Evolutionary conservation across 2,888 invertebrate genomes (phyloP), one percentile per base, ranked within the genome.

Genomic region (Perizoma affinitatum): DNA sequence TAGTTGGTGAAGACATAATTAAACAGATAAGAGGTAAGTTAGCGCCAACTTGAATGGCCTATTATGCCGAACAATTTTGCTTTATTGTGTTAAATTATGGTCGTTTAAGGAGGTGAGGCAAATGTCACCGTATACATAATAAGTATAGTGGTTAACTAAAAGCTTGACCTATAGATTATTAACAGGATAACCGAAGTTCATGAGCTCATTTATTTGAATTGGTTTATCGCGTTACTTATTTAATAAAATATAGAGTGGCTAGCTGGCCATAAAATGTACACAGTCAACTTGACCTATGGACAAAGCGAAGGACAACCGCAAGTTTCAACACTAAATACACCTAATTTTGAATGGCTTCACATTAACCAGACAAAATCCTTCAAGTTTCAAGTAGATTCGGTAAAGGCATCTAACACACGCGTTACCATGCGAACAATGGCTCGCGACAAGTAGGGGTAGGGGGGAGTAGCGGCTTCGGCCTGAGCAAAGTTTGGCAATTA

Each of bases 401-500:
- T 75, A 75, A 78, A 80, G 79, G 79, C 82, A 83, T 83, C 78
- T 75, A 82, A 83, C 82, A 79, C 83, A 83, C 82, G 83, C 83
- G 86, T 84, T 81, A 80, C 87, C 84, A 84, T 83, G 82, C 80
- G 87, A 88, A 87, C 88, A 88, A 88, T 86, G 85, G 86, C 83
- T 82, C 80, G 83, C 85, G 88, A 87, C 88, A 87, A 87, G 85
- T 80, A 79, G 78, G 70, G 83, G n/a, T n/a, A n/a, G 78, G 80
- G 22, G 22, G 22, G 76, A 67, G 80, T 78, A 81, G 83, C 77
- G 76, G 77, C 79, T 80, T 74, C 80, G 83, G 81, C 76, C 81
- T 82, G 78, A 79, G 77, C 85, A 84, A 92, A 92, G 90, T 92
- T 92, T 90, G 90, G 90, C 90, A 92, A 92, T 92, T 92, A 92